phyloP scores from a whole-genome alignment of 1,140 invertebrate genomes.

The Drosophila dunni region DNA sequence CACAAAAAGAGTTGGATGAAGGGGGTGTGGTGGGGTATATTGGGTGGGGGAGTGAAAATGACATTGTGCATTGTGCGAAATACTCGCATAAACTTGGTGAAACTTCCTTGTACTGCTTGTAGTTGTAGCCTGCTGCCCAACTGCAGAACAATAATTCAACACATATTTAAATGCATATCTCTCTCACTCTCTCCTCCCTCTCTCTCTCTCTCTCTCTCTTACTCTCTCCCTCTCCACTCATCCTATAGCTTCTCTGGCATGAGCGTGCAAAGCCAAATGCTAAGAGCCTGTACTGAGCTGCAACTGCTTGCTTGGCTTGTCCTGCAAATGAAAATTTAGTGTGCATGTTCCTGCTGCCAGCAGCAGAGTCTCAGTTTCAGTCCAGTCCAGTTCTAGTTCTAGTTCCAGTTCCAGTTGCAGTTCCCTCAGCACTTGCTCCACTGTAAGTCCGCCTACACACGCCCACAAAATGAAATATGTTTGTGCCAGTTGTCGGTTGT shows the following conservation, averaged over 20 bases:
- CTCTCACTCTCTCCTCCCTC: slow-evolving; percentile 14
- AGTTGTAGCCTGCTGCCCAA: slow-evolving; percentile 37
- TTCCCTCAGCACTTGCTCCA: slow-evolving; percentile 1
- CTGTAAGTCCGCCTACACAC: neutral
- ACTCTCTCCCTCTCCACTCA: slow-evolving; percentile 16
- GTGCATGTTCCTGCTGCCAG: slow-evolving; percentile 74
- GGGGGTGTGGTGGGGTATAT: neutral
- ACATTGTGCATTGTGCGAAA: slow-evolving; percentile 49
- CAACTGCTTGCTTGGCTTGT: slow-evolving; percentile 32
- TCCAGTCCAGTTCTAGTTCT: slow-evolving; percentile 11
- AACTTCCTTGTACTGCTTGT: slow-evolving; percentile 47
- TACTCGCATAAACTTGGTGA: slow-evolving; percentile 57
- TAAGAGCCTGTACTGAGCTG: slow-evolving; percentile 34
- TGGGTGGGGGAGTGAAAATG: slow-evolving; percentile 24
- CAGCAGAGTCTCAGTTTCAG: slow-evolving; percentile 38
- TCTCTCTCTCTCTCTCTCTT: neutral
- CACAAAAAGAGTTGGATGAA: neutral
- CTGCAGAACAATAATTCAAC: slow-evolving; percentile 77
- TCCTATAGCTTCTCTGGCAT: neutral
- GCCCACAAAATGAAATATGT: slow-evolving; percentile 63
- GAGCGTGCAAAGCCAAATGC: slow-evolving; percentile 19
- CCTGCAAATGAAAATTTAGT: slow-evolving; percentile 81
- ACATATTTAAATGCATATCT: slow-evolving; percentile 78
- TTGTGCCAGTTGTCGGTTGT: slow-evolving; percentile 59
- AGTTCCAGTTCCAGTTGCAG: slow-evolving; percentile 24